A percentile compares a stretch with the other conserved stretches of the same genome.
Evolutionary conservation across 2,888 invertebrate species (phyloP).

Genomic region (Melangyna quadrimaculata): DNA sequence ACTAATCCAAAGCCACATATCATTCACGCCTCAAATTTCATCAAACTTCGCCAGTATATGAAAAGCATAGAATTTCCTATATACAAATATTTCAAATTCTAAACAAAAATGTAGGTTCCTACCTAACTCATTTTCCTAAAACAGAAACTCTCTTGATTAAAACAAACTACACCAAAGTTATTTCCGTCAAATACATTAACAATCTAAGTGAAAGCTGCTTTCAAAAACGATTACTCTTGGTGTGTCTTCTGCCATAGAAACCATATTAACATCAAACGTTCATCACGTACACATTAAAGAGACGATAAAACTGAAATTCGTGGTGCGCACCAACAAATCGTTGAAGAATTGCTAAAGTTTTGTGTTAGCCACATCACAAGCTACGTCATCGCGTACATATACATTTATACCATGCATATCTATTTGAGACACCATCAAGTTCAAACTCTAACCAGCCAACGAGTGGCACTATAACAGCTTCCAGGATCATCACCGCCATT

Average conservation of each 20-base stretch:
- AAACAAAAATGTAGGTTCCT: not conserved
- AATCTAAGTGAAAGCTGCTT: conserved; percentile 29
- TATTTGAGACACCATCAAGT: not conserved
- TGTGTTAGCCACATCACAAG: conserved; percentile 55
- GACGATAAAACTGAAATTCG: conserved; percentile 49
- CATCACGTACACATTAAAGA: conserved; percentile 58
- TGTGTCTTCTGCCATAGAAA: conserved; percentile 26
- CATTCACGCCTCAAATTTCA: not conserved
- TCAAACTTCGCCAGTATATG: not conserved
- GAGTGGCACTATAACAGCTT: conserved; percentile 29
- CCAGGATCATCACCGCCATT: conserved; percentile 36
- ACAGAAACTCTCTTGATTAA: conserved; percentile 12
- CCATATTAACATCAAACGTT: conserved; percentile 56
- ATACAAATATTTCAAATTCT: conserved; percentile 6
- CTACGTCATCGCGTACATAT: not conserved
- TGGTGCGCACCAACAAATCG: conserved; percentile 54
- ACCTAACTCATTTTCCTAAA: too few species aligned
- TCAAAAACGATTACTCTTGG: conserved; percentile 33
- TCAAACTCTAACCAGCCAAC: not conserved
- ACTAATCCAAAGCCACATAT: not conserved
- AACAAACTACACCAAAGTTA: conserved; percentile 48
- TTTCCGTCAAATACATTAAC: conserved; percentile 13
- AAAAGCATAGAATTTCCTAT: not conserved
- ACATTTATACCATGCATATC: not conserved
- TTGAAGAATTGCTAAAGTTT: conserved; percentile 40